Evolutionary conservation across 2,888 invertebrate genomes (phyloP), one percentile per base, ranked within the genome.

Genomic region (Troides aeacus): DNA sequence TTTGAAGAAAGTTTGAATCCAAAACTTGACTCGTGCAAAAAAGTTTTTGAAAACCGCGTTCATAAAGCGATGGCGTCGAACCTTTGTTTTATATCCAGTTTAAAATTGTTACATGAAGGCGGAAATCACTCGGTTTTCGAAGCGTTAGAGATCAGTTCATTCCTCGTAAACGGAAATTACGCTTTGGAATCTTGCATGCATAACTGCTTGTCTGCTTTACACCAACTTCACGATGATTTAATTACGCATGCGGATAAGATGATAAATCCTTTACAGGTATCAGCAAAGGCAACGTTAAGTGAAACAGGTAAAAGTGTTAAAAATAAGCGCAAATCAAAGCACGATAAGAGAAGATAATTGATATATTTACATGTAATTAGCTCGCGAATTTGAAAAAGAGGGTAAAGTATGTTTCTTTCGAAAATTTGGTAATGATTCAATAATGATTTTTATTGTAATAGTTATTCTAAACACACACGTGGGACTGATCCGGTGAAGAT

Each of bases 21-120:
- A 7, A 82, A 79, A 2, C 66, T 86, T 21, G 78, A 75, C 6
- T 72, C 75, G 1, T 83, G 76, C 70, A 89, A 84, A 68, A 77
- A 71, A 36, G 71, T 77, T n/a, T 63, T 86, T 0, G 80, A 85
- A 46, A 73, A 82, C 24, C 77, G 81, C 21, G 73, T 89, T 61
- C 90, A 90, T 72, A 82, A 82, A 59, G 88, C 81, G 15, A 81
- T 89, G 18, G 82, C 88, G 53, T 82, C 89, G 0, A 90, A 89
- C 72, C 78, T 87, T n/a, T 78, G 84, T 15, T 87, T 86, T 64
- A 74, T 88, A 71, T 77, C 84, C 7, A 77, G 83, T 56, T 75
- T 91, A 3, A 83, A 79, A 66, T 72, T 90, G 71, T 85, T 86
- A n/a, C 75, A 72, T 70, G 87, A 90, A 77, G 86, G 86, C 46